These are phyloP conservation scores for Pristionchus fissidentatus DNA, from an alignment of 2,888 invertebrate species.

Conservation along the genomic window DNA sequence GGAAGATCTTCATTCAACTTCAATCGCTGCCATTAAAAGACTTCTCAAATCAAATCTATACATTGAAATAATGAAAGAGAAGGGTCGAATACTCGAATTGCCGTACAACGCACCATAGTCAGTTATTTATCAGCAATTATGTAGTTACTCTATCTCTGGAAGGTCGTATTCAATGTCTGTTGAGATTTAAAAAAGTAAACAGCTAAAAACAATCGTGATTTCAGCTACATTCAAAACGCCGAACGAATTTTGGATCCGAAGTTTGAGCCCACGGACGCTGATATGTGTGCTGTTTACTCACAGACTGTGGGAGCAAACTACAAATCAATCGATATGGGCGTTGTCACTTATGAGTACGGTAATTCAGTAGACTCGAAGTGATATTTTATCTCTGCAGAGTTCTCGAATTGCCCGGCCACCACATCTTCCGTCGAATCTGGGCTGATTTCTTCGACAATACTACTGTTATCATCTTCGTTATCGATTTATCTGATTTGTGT, in stretches of 20 bases:
- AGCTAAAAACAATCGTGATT: neutral
- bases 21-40: constrained; percentile 25
- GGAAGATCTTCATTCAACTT: constrained; percentile 18
- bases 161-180: neutral
- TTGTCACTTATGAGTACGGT: constrained; percentile 55
- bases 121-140: neutral
- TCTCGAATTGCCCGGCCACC: constrained; percentile 64
- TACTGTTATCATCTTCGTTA: constrained; percentile 55
- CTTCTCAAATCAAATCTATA: neutral
- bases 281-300: constrained; percentile 57
- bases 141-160: neutral
- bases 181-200: neutral
- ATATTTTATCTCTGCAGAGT: constrained; percentile 51
- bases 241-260: constrained; percentile 51
- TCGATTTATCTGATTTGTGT: constrained; percentile 64
- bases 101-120: constrained; percentile 29
- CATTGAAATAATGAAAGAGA: neutral
- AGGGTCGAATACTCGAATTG: constrained; percentile 10
- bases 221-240: neutral
- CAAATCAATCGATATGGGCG: constrained; percentile 51
- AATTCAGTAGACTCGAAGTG: neutral
- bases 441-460: constrained; percentile 55
- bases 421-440: constrained; percentile 61
- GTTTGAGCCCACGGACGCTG: constrained; percentile 60
- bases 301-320: constrained; percentile 56